Evolutionary conservation across 2,797 vertebrate genomes (phyloP).

Genomic region (Microctenopoma stevenorrisi): DNA sequence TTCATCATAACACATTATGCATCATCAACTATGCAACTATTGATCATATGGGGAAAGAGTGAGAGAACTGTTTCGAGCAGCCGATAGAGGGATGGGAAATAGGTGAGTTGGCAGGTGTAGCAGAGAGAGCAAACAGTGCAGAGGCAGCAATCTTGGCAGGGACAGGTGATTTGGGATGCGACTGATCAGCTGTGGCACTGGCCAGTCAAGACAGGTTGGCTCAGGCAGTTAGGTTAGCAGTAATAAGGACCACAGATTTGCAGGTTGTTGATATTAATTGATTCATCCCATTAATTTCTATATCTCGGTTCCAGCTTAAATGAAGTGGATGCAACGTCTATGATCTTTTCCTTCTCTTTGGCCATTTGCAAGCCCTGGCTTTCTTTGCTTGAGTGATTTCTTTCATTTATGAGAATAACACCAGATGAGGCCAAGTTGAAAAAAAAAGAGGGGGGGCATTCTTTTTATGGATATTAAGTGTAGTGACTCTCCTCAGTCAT

Average conservation of each 20-base stretch:
- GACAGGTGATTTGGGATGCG: neutral
- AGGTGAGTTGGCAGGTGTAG: too few relatives aligned
- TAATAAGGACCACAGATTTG: constrained; percentile 9
- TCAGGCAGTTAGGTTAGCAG: neutral
- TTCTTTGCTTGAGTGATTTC: constrained; percentile 68
- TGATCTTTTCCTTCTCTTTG: constrained; percentile 59
- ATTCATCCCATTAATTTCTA: constrained; percentile 45
- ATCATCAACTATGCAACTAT: neutral
- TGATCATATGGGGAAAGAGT: too few relatives aligned
- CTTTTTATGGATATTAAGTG: constrained; percentile 73
- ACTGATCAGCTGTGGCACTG: neutral
- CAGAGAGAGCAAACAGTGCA: neutral
- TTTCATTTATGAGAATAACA: constrained; percentile 68
- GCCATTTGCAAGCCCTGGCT: constrained; percentile 70
- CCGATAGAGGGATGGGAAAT: too few relatives aligned
- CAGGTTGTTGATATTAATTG: constrained; percentile 48
- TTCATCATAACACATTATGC: neutral
- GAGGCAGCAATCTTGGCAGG: neutral
- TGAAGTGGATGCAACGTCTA: constrained; percentile 62
- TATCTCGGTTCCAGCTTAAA: constrained; percentile 41
- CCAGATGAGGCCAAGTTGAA: constrained; percentile 70
- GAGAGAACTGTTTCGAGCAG: too few relatives aligned
- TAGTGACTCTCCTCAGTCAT: constrained; percentile 39
- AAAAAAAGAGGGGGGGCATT: constrained; percentile 39
- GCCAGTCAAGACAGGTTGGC: neutral